These are phyloP conservation scores for Zapornia atra DNA, from an alignment of 2,113 vertebrate species.

Conservation along the genomic window DNA sequence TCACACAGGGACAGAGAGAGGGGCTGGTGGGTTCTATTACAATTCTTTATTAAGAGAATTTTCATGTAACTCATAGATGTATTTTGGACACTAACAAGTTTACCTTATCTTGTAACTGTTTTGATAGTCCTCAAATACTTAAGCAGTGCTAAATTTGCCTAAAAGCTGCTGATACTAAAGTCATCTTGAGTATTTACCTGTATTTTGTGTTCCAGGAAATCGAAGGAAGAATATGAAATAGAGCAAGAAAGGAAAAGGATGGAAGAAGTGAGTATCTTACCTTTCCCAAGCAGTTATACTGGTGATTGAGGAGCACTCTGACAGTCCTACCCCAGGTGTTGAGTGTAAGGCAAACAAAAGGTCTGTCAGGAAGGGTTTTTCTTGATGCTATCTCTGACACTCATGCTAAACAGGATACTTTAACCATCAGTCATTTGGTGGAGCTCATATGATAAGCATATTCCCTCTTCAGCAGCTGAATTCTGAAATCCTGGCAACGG, in stretches of 20 bases:
- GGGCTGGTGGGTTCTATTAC: not conserved
- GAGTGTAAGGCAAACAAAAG: not conserved
- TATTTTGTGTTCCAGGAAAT: conserved; percentile 82
- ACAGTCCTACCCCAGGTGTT: not conserved
- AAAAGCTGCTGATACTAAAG: not conserved
- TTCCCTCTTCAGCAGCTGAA: not conserved
- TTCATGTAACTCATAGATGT: not conserved
- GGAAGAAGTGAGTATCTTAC: conserved; percentile 65
- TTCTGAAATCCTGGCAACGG: not conserved
- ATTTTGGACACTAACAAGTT: not conserved
- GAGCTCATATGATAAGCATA: not conserved
- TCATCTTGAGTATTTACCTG: not conserved
- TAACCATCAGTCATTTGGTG: not conserved
- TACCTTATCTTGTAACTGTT: not conserved
- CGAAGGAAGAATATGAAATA: conserved; percentile 94
- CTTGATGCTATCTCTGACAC: not conserved
- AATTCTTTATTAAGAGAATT: not conserved
- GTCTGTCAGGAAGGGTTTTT: not conserved
- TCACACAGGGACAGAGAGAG: not conserved
- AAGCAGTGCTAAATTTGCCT: not conserved
- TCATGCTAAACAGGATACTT: not conserved
- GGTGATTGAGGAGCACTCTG: not conserved
- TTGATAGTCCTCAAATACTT: not conserved
- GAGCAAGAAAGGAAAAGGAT: conserved; percentile 79
- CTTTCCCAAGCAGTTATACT: not conserved